phyloP scores from a whole-genome alignment of 2,113 vertebrate genomes.

The Oncorhynchus clarkii region DNA sequence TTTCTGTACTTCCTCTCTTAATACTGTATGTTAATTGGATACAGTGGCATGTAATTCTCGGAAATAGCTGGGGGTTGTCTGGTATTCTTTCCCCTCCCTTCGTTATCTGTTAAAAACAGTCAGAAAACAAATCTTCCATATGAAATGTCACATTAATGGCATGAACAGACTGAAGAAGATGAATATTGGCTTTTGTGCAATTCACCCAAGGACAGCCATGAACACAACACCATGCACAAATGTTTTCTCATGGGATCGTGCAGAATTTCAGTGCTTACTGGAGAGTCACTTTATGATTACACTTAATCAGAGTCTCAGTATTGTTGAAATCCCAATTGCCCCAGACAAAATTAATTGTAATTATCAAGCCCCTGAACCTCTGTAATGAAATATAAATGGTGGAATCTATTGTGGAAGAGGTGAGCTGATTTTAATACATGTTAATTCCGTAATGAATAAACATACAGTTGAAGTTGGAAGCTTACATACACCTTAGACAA shows the following conservation, averaged over 20 bases:
- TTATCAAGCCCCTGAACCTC: constrained; percentile 40
- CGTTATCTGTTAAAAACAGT: too few species aligned
- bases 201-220: constrained; percentile 55
- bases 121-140: neutral
- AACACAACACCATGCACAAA: constrained; percentile 42
- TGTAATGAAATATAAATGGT: neutral
- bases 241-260: constrained; percentile 16
- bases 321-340: constrained; percentile 54
- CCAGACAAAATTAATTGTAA: constrained; percentile 54
- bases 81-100: too few species aligned
- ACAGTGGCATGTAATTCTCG: neutral
- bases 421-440: neutral
- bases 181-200: constrained; percentile 33
- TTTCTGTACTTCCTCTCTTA: neutral
- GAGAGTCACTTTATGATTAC: constrained; percentile 69
- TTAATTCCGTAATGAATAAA: constrained; percentile 6
- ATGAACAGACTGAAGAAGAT: neutral
- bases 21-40: neutral
- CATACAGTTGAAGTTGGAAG: neutral
- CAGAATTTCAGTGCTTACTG: constrained; percentile 66
- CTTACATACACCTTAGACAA: too few species aligned
- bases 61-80: too few species aligned
- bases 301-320: constrained; percentile 66
- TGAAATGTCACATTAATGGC: neutral
- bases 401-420: constrained; percentile 8